Percentiles rank a stretch among this genome's conserved stretches.
These are phyloP conservation scores for Gerris lacustris DNA, from an alignment of 2,888 invertebrate species.

Conservation along the genomic window DNA sequence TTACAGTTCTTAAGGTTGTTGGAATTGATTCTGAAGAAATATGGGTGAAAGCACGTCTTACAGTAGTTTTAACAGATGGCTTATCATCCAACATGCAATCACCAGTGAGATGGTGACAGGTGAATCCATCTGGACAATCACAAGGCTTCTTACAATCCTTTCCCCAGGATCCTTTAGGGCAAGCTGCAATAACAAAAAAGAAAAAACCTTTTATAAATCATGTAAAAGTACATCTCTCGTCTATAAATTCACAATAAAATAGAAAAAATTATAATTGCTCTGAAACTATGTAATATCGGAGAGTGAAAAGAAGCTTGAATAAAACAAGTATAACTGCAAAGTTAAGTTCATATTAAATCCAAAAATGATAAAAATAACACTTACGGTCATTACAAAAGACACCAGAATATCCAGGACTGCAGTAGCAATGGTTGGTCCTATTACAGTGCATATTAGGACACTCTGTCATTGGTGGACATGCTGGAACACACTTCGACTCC, in stretches of 20 bases:
- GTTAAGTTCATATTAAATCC: too few species aligned
- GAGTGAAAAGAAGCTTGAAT: too few species aligned
- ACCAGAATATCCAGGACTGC: slow-evolving; percentile 30
- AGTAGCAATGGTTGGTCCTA: slow-evolving; percentile 28
- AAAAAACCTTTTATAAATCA: background rate
- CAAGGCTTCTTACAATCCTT: slow-evolving; percentile 25
- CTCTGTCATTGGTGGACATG: slow-evolving; percentile 23
- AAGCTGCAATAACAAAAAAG: slow-evolving; percentile 21
- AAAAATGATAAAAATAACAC: slow-evolving; percentile 12
- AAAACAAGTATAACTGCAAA: too few species aligned
- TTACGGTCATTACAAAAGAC: slow-evolving; percentile 29
- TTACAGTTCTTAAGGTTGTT: slow-evolving; percentile 7
- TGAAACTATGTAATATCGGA: too few species aligned
- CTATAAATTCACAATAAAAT: too few species aligned
- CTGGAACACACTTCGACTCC: slow-evolving; percentile 26
- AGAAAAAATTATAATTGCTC: too few species aligned
- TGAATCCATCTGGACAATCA: slow-evolving; percentile 26
- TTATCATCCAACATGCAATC: slow-evolving; percentile 26
- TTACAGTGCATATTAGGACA: slow-evolving; percentile 29
- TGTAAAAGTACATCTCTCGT: too few species aligned
- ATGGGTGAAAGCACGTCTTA: slow-evolving; percentile 10
- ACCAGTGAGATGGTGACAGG: slow-evolving; percentile 29
- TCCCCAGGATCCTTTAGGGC: slow-evolving; percentile 27
- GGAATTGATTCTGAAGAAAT: background rate
- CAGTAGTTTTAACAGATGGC: slow-evolving; percentile 20